Evolutionary conservation across 2,797 vertebrate genomes (phyloP).

Genomic region (Tapera naevia): DNA sequence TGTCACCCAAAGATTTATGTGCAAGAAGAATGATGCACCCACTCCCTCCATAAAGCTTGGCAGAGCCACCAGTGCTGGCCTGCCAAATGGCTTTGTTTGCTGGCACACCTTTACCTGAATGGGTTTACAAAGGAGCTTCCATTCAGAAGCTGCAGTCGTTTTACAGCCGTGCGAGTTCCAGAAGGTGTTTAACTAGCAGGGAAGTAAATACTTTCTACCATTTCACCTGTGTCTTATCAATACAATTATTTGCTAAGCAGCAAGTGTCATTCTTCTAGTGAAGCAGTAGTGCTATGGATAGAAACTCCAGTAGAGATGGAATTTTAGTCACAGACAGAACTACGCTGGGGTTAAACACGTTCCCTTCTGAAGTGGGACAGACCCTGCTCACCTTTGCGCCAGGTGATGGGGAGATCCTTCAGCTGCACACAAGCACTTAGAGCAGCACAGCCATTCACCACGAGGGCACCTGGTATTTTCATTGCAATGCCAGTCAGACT

Average conservation of each 20-base stretch:
- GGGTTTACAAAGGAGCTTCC: background rate
- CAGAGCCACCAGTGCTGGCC: background rate
- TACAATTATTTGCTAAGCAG: background rate
- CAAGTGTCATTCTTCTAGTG: background rate
- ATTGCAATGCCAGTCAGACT: background rate
- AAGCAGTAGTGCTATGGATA: background rate
- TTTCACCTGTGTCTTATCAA: background rate
- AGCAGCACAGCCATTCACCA: background rate
- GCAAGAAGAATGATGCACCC: background rate
- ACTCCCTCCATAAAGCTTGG: background rate
- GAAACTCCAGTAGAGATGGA: background rate
- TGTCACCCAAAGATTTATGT: background rate
- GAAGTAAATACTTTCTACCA: background rate
- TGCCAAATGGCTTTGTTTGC: background rate
- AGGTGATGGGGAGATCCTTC: background rate
- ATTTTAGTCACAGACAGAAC: background rate
- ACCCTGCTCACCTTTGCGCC: background rate
- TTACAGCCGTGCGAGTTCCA: background rate
- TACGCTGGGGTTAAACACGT: background rate
- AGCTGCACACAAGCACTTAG: background rate
- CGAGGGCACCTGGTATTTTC: background rate
- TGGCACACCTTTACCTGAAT: background rate
- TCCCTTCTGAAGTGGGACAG: rapidly evolving
- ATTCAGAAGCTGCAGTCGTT: background rate
- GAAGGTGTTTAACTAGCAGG: background rate